phyloP scores from a whole-genome alignment of 2,888 invertebrate genomes.

The Scaptomyza polygonia region DNA sequence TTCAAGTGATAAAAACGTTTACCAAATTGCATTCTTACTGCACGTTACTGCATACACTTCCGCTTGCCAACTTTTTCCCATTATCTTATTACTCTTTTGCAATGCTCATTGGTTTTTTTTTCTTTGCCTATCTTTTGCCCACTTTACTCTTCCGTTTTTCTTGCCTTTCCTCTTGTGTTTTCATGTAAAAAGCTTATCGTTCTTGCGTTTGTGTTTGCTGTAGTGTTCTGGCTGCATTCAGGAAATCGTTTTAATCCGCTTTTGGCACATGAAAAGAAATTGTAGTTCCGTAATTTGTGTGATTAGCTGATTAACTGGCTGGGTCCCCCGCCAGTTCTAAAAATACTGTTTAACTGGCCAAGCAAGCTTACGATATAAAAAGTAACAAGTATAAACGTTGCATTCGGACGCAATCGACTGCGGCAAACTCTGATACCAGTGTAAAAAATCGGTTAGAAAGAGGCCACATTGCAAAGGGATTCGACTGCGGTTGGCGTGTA shows the following conservation, averaged over 20 bases:
- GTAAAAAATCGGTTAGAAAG: too few relatives aligned
- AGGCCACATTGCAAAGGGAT: too few relatives aligned
- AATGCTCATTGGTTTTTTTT: slow-evolving; percentile 51
- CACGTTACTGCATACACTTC: slow-evolving; percentile 47
- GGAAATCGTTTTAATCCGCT: slow-evolving; percentile 73
- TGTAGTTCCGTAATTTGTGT: slow-evolving; percentile 30
- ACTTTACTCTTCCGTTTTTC: not conserved
- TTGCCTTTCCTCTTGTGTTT: not conserved
- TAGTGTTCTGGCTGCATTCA: slow-evolving; percentile 23
- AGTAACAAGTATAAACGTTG: slow-evolving; percentile 12
- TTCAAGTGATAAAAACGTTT: too few relatives aligned
- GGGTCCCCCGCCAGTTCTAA: slow-evolving; percentile 11
- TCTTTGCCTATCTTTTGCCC: slow-evolving; percentile 1
- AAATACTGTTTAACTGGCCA: slow-evolving; percentile 31
- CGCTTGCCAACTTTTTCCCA: slow-evolving; percentile 11
- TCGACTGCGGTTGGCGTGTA: too few relatives aligned
- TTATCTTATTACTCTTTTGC: not conserved
- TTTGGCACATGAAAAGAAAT: slow-evolving; percentile 58
- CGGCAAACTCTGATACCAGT: too few relatives aligned
- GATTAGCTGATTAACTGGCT: slow-evolving; percentile 31
- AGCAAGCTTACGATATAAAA: slow-evolving; percentile 16
- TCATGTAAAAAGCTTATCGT: slow-evolving; percentile 62
- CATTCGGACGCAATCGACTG: too few relatives aligned
- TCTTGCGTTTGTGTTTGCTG: slow-evolving; percentile 13
- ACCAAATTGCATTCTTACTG: slow-evolving; percentile 52